These are phyloP conservation scores for Drosophila pandora DNA, from an alignment of 1,140 invertebrate genomes.

Conservation along the genomic window DNA sequence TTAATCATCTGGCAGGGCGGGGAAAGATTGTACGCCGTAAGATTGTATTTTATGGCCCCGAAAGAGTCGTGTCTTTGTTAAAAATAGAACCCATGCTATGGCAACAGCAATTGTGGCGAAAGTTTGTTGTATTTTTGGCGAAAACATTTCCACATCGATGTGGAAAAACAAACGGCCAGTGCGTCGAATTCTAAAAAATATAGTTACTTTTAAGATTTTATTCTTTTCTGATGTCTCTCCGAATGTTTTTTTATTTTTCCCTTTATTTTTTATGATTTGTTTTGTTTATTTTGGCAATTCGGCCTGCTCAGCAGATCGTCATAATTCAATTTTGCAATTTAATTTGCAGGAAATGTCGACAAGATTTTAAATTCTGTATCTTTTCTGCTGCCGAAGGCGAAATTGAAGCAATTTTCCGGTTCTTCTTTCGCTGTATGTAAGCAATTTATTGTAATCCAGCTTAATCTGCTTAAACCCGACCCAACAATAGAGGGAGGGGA, in stretches of 20 bases:
- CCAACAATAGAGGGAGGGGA: conserved; percentile 22
- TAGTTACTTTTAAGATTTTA: no score
- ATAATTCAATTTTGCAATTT: conserved; percentile 54
- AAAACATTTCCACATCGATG: conserved; percentile 26
- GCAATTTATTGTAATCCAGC: conserved; percentile 68
- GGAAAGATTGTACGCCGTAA: conserved; percentile 1
- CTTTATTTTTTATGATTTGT: conserved; percentile 8
- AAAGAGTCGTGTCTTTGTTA: conserved; percentile 28
- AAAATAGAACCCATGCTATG: conserved; percentile 47
- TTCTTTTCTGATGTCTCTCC: conserved; percentile 25
- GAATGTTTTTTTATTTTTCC: no score
- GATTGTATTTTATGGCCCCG: conserved; percentile 32
- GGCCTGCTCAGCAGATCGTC: conserved; percentile 66
- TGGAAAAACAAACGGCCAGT: conserved; percentile 22
- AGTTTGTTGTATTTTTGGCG: conserved; percentile 32
- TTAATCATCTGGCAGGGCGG: conserved; percentile 22
- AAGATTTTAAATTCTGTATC: conserved; percentile 22
- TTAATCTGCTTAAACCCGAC: conserved; percentile 62
- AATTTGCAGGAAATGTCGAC: conserved; percentile 52
- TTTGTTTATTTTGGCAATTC: conserved; percentile 49
- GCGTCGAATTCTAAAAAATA: background rate
- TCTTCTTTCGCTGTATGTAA: conserved; percentile 38
- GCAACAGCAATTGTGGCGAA: conserved; percentile 17
- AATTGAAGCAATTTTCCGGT: conserved; percentile 58
- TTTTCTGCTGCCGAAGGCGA: conserved; percentile 50